Evolutionary conservation across 2,113 vertebrate species (phyloP).

Genomic region (Formicarius rufipectus): DNA sequence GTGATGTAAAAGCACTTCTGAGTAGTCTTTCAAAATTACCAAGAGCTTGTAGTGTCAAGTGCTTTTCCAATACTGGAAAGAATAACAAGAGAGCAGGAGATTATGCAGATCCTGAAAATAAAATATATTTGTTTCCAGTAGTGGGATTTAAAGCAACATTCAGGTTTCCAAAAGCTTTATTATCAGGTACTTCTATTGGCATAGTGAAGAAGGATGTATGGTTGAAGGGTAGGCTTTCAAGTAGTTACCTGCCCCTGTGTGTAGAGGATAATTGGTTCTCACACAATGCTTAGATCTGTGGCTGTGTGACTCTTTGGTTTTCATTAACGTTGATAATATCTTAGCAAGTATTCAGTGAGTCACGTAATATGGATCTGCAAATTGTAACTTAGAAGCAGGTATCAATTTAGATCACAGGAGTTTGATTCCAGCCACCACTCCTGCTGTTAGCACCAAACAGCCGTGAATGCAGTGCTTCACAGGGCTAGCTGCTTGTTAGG

Average conservation of each 20-base stretch:
- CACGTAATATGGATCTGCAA: not conserved
- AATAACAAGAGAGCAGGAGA: not conserved
- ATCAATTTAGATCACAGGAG: not conserved
- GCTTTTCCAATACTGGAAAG: not conserved
- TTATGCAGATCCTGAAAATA: not conserved
- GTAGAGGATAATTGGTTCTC: not conserved
- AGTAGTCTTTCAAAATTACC: not conserved
- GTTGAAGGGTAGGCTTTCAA: not conserved
- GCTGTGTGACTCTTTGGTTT: not conserved
- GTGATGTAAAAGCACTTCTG: not conserved
- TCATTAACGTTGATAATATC: not conserved
- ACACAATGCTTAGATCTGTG: not conserved
- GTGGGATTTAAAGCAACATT: not conserved
- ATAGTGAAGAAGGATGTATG: not conserved
- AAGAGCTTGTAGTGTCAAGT: not conserved
- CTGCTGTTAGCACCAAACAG: not conserved
- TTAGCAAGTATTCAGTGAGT: not conserved
- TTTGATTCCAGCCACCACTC: not conserved
- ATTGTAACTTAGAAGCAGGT: not conserved
- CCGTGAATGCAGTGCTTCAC: accelerated
- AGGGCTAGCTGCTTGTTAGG: accelerated
- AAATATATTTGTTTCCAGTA: not conserved
- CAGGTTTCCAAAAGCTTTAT: not conserved
- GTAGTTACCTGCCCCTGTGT: not conserved
- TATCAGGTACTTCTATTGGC: not conserved